Base-by-base conservation (phyloP, 2,888 invertebrate genomes). In the Eumerus sabulonum region DNA sequence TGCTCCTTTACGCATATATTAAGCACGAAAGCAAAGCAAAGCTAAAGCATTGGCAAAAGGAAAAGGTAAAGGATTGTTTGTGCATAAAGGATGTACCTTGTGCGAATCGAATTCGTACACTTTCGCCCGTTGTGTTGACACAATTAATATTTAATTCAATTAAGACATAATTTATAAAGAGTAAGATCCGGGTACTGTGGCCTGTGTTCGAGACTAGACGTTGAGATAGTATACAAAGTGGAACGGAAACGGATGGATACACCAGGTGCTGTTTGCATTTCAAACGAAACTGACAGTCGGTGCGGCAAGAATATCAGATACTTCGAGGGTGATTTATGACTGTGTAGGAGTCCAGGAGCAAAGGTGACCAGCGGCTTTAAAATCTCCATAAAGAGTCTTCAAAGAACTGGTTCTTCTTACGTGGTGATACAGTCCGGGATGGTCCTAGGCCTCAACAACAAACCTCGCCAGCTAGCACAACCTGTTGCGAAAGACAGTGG, bases 131-230 rank as follows among this genome's bases (percentile, higher is more conserved):
- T 64, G 42, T 68, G 77, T 79, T 79, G 77, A 73, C 63, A 79
- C 56, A 68, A 79, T 79, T 74, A 79, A 79, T 79, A 73, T 74
- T 79, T 79, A 73, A 79, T 79, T 79, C 68, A 79, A 79, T 79
- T 79, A 68, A 74, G 73, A 59, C 68, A 68, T 79, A 68, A 79
- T 68, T 79, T 74, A 64, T 79, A 63, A 74, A 74, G 45, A 63
- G 77, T 51, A 40, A 62, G n/a, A n/a, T n/a, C n/a, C n/a, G n/a
- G 27, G 27, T 27, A 7, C 27, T 2, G 27, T 27, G 27, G 27
- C 27, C 3, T 27, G 7, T 27, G 27, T 7, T 27, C 2, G 27
- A 27, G 27, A 27, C 27, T 2, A 27, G 27, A 4, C 7, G 3
- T 27, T 7, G 19, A 48, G 38, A 9, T 16, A 13, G 16, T 27